Base-by-base conservation (phyloP, 2,797 vertebrate species). In the Chromis chromis region DNA sequence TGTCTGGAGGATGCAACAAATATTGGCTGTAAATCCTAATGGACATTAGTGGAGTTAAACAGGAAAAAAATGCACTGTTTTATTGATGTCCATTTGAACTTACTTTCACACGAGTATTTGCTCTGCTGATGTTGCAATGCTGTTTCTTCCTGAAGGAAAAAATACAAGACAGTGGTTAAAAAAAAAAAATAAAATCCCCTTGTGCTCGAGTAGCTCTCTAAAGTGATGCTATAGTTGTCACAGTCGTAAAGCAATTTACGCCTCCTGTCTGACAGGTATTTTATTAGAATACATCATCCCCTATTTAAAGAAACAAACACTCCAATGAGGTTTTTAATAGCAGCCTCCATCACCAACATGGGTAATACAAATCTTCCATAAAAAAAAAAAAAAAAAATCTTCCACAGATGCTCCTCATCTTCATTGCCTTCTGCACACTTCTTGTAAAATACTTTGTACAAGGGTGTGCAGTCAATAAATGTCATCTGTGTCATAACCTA, bases 1-100 rank as follows among this genome's bases (percentile, higher is more conserved):
- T 75, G 55, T 56, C 39, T 76, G 68, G 50, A 79, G 61, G 73
- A 84, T 67, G 65, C 61, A 76, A 59, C 48, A 78, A 76, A 85
- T 84, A 83, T 81, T 85, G 60, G 54, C 65, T 81, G 78, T 58
- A 82, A 86, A 88, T 81, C 71, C 78, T 66, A 75, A 87, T 82
- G 46, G 81, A 52, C 85, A 81, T 83, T 62, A 74, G 40, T 31
- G 65, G 55, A 72, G 81, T 86, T 78, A 70, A 86, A 74, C 24
- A 22, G 66, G 73, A 67, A 79, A 78, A 74, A 60, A 67, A 78
- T 85, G 70, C 48, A 79, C 19, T 48, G 88, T 91, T 94, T 91
- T 93, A 92, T 91, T 87, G 85, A 81, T 90, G 82, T 84, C 88
- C 78, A 63, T 85, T 89, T 85, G 25, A 86, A 84, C 89, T 79